Evolutionary conservation across 2,888 invertebrate genomes (phyloP).

Genomic region (Neoascia interrupta): DNA sequence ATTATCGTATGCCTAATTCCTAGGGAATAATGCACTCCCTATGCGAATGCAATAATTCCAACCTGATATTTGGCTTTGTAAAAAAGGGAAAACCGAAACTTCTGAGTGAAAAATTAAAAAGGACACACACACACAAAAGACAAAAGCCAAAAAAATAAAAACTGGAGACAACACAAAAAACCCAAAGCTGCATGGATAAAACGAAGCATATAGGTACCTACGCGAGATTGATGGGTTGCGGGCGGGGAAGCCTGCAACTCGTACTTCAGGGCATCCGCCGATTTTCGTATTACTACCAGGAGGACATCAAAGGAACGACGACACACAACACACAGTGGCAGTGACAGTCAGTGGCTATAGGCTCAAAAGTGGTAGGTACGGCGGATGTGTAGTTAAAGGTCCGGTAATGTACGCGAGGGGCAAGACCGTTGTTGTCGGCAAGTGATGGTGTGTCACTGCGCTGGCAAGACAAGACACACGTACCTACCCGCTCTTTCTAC

Average conservation of each 20-base stretch:
- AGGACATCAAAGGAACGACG: slow-evolving; percentile 55
- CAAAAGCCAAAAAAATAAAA: slow-evolving; percentile 4
- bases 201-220: slow-evolving; percentile 26
- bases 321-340: slow-evolving; percentile 53
- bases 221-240: slow-evolving; percentile 53
- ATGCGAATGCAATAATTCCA: slow-evolving; percentile 2
- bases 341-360: slow-evolving; percentile 38
- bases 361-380: not conserved
- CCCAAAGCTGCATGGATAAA: slow-evolving; percentile 15
- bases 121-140: slow-evolving; percentile 22
- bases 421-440: slow-evolving; percentile 36
- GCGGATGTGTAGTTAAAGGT: slow-evolving; percentile 10
- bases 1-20: slow-evolving; percentile 18
- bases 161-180: not conserved
- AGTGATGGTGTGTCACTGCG: slow-evolving; percentile 53
- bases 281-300: slow-evolving; percentile 49
- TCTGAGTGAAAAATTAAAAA: slow-evolving; percentile 49
- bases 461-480: slow-evolving; percentile 35
- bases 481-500: slow-evolving; percentile 21
- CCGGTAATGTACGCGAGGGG: slow-evolving; percentile 33
- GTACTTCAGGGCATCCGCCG: slow-evolving; percentile 51
- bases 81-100: slow-evolving; percentile 13
- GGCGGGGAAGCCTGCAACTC: slow-evolving; percentile 39
- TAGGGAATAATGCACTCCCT: slow-evolving; percentile 12
- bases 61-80: slow-evolving; percentile 15